Conservation (phyloP, 2,113 vertebrate species). For the Piaya cayana region DNA sequence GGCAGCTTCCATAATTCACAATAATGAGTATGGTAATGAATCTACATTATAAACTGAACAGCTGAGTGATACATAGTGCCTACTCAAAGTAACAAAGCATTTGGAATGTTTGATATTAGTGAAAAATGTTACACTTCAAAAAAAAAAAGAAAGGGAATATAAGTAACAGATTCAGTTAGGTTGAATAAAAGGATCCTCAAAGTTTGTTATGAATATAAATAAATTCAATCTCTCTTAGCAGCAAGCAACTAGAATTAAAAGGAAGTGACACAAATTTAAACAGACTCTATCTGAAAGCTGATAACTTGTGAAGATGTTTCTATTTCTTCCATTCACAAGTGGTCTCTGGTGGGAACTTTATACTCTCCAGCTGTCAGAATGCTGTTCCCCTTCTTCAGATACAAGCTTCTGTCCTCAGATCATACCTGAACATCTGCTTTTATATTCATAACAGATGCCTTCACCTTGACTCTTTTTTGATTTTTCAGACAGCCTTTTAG, state of each 20-base stretch:
- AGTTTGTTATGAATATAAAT: slow-evolving; percentile 16
- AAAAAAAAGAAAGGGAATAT: not conserved
- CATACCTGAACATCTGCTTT: not conserved
- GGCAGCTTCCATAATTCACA: slow-evolving; percentile 78
- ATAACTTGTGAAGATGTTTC: not conserved
- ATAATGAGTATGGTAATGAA: slow-evolving; percentile 80
- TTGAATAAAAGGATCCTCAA: slow-evolving; percentile 7
- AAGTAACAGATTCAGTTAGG: slow-evolving; percentile 36
- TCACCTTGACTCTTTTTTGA: not conserved
- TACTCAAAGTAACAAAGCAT: slow-evolving; percentile 73
- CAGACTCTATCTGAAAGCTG: not conserved
- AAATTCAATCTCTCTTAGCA: not conserved
- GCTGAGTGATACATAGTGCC: slow-evolving; percentile 54
- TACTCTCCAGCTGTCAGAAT: not conserved
- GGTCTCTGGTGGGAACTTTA: not conserved
- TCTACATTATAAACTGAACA: slow-evolving; percentile 72
- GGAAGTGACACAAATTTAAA: slow-evolving; percentile 16
- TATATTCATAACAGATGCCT: not conserved
- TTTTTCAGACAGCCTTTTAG: not conserved
- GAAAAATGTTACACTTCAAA: slow-evolving; percentile 31
- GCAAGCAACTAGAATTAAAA: slow-evolving; percentile 29
- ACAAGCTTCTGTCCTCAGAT: not conserved
- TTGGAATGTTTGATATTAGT: slow-evolving; percentile 56
- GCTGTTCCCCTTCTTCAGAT: not conserved
- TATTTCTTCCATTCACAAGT: rapidly evolving